Evolutionary conservation across 2,888 invertebrate genomes (phyloP).

Genomic region (Ceriagrion tenellum): DNA sequence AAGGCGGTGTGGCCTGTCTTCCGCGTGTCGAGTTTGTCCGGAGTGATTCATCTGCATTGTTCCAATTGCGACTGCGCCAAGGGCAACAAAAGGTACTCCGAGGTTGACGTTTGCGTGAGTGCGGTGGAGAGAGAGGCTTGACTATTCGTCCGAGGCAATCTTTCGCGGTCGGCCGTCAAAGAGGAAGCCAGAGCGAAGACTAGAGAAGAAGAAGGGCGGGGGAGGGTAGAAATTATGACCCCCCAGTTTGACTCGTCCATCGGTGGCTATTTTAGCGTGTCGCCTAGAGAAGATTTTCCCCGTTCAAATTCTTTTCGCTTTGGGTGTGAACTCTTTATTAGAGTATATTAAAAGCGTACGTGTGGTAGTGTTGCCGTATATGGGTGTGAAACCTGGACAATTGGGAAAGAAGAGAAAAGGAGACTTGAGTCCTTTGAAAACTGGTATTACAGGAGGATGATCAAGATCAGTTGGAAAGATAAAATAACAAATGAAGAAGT

Average conservation of each 20-base stretch:
- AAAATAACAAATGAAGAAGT: too few species aligned
- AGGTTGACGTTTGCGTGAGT: not conserved
- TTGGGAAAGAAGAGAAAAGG: too few species aligned
- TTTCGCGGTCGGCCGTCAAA: slow-evolving; percentile 8
- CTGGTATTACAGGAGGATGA: too few species aligned
- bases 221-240: too few species aligned
- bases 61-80: slow-evolving; percentile 42
- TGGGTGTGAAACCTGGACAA: too few species aligned
- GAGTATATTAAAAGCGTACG: too few species aligned
- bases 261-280: not conserved
- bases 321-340: too few species aligned
- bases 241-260: not conserved
- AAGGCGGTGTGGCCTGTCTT: not conserved
- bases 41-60: slow-evolving; percentile 60
- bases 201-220: not conserved
- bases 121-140: not conserved
- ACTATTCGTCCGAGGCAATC: not conserved
- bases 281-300: not conserved
- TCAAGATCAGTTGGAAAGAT: too few species aligned
- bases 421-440: too few species aligned
- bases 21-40: not conserved
- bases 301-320: not conserved
- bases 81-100: slow-evolving; percentile 38
- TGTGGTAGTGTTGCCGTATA: too few species aligned
- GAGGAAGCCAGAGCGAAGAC: not conserved